Conservation (phyloP, 1,140 invertebrate genomes). For the Drosophila sturtevanti region DNA sequence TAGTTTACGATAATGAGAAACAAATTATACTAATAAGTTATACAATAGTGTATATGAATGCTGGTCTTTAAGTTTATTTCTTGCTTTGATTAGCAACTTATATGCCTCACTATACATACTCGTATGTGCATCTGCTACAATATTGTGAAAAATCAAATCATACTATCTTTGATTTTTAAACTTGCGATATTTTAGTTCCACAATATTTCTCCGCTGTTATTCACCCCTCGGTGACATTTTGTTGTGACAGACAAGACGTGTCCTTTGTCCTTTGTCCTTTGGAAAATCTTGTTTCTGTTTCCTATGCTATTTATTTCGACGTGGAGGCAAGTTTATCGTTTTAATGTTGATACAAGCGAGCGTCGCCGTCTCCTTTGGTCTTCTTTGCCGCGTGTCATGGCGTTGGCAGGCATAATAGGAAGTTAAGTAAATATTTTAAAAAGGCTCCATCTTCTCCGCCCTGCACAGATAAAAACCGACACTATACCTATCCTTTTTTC, state of each 20-base stretch:
- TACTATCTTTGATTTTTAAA: constrained; percentile 1
- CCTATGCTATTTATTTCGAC: constrained; percentile 24
- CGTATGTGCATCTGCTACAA: too few relatives aligned
- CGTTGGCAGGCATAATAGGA: constrained; percentile 71
- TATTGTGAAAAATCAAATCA: neutral
- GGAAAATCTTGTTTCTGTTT: constrained; percentile 54
- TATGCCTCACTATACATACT: too few relatives aligned
- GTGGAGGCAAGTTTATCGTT: constrained; percentile 76
- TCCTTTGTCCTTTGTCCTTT: constrained; percentile 72
- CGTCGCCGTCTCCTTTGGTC: constrained; percentile 53
- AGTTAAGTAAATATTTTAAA: constrained; percentile 81
- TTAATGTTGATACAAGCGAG: constrained; percentile 77
- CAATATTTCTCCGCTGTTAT: constrained; percentile 68
- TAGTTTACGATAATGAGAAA: too few relatives aligned
- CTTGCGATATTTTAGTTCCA: constrained; percentile 39
- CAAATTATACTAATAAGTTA: too few relatives aligned
- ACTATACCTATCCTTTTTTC: neutral
- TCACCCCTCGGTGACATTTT: constrained; percentile 81
- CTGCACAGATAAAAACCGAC: neutral
- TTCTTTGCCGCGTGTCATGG: constrained; percentile 51
- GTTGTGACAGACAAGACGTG: constrained; percentile 82
- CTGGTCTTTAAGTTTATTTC: too few relatives aligned
- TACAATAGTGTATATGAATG: too few relatives aligned
- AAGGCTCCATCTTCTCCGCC: constrained; percentile 28
- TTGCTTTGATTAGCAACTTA: too few relatives aligned